A percentile compares a stretch with the other conserved stretches of the same genome.
These are phyloP conservation scores for Orius insidiosus DNA, from an alignment of 1,140 invertebrate genomes.

Conservation along the genomic window DNA sequence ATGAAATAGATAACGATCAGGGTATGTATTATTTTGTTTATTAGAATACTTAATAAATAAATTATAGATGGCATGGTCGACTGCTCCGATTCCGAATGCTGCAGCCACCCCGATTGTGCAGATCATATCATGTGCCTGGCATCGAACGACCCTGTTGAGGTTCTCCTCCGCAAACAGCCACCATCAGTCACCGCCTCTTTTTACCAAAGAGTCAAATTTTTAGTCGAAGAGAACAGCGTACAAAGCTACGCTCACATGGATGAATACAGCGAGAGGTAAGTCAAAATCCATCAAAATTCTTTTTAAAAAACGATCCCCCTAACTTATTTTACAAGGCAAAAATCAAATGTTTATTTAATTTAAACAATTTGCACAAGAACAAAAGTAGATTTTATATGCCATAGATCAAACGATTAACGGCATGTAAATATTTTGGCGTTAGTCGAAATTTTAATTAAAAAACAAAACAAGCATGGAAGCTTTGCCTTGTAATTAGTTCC, in stretches of 20 bases:
- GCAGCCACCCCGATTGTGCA: constrained; percentile 59
- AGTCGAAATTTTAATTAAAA: background rate
- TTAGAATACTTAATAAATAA: too few relatives aligned
- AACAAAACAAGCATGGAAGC: constrained; percentile 4
- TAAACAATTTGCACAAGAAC: background rate
- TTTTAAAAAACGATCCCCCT: background rate
- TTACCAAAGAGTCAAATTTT: constrained; percentile 93
- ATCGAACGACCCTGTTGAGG: constrained; percentile 87
- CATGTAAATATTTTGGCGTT: constrained; percentile 7
- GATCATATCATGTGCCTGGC: constrained; percentile 86
- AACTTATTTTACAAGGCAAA: constrained; percentile 9
- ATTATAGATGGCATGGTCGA: constrained; percentile 84
- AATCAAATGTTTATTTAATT: background rate
- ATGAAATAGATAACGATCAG: constrained; percentile 89
- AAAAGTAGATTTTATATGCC: constrained; percentile 1
- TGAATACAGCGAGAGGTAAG: constrained; percentile 96
- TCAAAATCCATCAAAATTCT: constrained; percentile 20
- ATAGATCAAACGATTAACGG: background rate
- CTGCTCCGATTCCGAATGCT: constrained; percentile 95
- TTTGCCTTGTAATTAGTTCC: constrained; percentile 9
- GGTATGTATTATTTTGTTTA: too few relatives aligned
- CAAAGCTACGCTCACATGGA: constrained; percentile 94
- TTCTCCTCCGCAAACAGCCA: constrained; percentile 84
- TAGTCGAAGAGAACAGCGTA: constrained; percentile 95
- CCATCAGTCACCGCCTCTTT: constrained; percentile 92